Evolutionary conservation across 2,797 vertebrate species (phyloP).

Genomic region (Halcyon chelicuti): DNA sequence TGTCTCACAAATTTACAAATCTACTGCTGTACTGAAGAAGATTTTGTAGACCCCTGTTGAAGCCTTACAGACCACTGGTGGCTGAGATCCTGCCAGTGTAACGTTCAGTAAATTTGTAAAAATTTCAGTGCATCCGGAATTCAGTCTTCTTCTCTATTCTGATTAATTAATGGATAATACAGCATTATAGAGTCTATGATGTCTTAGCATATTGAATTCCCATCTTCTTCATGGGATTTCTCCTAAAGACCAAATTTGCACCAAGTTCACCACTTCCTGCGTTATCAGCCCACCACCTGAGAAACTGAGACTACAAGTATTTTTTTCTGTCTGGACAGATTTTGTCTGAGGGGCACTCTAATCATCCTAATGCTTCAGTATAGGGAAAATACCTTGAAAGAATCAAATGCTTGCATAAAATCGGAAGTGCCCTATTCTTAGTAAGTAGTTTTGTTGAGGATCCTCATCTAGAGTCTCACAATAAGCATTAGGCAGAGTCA

Average conservation of each 20-base stretch:
- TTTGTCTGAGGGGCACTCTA: neutral
- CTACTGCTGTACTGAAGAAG: neutral
- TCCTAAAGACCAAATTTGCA: neutral
- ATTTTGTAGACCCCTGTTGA: neutral
- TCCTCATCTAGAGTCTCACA: neutral
- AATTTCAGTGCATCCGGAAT: neutral
- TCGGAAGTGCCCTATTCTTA: neutral
- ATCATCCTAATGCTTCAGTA: neutral
- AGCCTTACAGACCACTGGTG: neutral
- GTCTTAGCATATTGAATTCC: neutral
- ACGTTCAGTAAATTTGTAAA: neutral
- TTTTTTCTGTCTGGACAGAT: neutral
- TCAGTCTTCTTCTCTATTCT: neutral
- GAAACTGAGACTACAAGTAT: neutral
- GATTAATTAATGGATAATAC: neutral
- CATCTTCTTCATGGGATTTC: neutral
- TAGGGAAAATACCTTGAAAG: neutral
- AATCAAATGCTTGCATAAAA: neutral
- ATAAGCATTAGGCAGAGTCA: neutral
- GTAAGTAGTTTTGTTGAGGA: neutral
- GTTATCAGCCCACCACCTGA: neutral
- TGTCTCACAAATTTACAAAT: neutral
- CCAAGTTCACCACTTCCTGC: neutral
- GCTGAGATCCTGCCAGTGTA: neutral
- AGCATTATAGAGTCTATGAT: neutral